Base-by-base conservation (phyloP, 2,888 invertebrate genomes). In the Operophtera brumata region DNA sequence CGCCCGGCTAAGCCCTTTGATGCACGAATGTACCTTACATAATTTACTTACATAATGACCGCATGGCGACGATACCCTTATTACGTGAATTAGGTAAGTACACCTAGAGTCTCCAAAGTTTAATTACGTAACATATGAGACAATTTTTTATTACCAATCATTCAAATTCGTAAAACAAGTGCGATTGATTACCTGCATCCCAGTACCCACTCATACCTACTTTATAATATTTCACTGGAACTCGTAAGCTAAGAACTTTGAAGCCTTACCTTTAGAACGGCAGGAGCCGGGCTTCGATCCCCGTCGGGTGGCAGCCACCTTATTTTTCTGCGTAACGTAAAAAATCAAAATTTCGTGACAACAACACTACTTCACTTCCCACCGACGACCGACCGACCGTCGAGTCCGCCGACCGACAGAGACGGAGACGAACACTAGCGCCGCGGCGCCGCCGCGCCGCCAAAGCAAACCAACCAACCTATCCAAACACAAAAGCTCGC, bases 11-110 rank as follows among this genome's bases (percentile, higher is more conserved):
- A 10, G 8, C 40, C 50, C 34, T 44, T 41, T 32, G n/a, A 53
- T 20, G 39, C 39, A 12, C 14, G 12, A 64, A 71, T 42, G 35
- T 48, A 50, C 47, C 56, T 69, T 71, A 84, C 73, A 80, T 82
- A 84, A 82, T 81, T 78, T 77, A 64, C 80, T 85, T 84, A 84
- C 82, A 84, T 85, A 85, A 85, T 75, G 62, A 72, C 77, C 77
- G 73, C 82, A 75, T 80, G 80, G 75, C 71, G 57, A 70, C 64
- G 65, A 67, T 68, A 67, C 47, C 60, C 56, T 37, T 37, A 32
- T 40, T 14, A 13, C 42, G 42, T 30, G 12, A 13, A 37, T 11
- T 35, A 35, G 10, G 7, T 41, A n/a, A 36, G 25, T 36, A 20
- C 2, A 20, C n/a, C 30, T 11, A 8, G 34, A 44, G 40, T 48